phyloP scores from a whole-genome alignment of 2,797 vertebrate genomes.

The Hapalemur alaotrensis region DNA sequence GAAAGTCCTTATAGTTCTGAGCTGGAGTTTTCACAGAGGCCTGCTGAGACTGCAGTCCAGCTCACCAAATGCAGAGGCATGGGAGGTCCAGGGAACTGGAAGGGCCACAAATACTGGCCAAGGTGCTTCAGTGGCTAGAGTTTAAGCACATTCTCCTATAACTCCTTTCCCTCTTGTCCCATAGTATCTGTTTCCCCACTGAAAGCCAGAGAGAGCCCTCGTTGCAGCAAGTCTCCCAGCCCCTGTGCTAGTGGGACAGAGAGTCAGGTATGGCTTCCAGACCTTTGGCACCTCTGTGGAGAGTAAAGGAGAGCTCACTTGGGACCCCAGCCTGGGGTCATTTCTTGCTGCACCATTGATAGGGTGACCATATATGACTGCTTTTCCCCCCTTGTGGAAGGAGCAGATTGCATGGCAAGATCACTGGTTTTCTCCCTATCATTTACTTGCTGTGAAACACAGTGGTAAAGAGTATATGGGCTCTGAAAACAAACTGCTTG shows the following conservation, averaged over 20 bases:
- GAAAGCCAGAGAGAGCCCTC: not conserved
- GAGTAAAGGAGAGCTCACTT: not conserved
- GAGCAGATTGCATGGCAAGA: not conserved
- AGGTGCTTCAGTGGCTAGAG: not conserved
- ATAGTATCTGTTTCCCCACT: not conserved
- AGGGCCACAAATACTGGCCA: not conserved
- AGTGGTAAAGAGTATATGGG: not conserved
- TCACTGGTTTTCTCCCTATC: not conserved
- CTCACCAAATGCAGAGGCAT: not conserved
- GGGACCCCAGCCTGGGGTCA: not conserved
- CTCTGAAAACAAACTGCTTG: conserved; percentile 23
- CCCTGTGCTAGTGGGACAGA: not conserved
- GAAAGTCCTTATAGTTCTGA: not conserved
- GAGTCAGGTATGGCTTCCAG: not conserved
- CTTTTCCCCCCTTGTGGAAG: not conserved
- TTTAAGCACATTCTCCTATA: not conserved
- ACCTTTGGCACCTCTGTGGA: not conserved
- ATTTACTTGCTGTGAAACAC: not conserved
- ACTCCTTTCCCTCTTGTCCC: not conserved
- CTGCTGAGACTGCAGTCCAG: not conserved
- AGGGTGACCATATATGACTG: not conserved
- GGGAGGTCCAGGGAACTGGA: not conserved
- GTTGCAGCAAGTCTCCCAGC: not conserved
- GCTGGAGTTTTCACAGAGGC: not conserved
- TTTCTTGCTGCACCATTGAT: not conserved